These are phyloP conservation scores for Calameuta idolon DNA, from an alignment of 2,888 invertebrate species.

Conservation along the genomic window DNA sequence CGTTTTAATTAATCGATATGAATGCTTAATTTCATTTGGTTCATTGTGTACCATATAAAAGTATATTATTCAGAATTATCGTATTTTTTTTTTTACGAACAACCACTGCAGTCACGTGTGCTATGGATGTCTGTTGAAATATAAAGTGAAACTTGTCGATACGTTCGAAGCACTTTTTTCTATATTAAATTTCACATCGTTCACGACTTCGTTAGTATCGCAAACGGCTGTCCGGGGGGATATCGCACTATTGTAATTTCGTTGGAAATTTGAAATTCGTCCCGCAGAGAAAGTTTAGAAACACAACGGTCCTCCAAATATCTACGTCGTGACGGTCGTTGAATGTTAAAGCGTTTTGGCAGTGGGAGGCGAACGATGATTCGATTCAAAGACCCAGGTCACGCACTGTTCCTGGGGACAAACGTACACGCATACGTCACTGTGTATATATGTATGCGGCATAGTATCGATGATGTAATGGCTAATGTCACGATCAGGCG, in stretches of 20 bases:
- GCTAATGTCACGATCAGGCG: conserved; percentile 20
- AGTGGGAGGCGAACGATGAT: neutral
- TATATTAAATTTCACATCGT: neutral
- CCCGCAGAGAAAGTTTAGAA: neutral
- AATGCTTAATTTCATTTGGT: neutral
- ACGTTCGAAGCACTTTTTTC: neutral
- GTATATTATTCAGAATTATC: neutral
- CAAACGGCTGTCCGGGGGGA: neutral
- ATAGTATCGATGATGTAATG: conserved; percentile 23
- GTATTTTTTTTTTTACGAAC: neutral
- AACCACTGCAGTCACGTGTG: neutral
- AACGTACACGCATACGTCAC: neutral
- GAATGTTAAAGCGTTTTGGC: neutral
- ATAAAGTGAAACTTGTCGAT: neutral
- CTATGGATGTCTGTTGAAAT: neutral
- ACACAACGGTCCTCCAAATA: neutral
- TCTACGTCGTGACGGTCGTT: neutral
- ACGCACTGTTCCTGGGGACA: neutral
- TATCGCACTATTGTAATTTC: neutral
- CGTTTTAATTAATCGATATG: neutral
- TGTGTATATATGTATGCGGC: conserved; percentile 1
- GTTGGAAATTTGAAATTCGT: neutral
- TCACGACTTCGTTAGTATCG: neutral
- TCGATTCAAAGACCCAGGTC: neutral
- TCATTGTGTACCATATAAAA: neutral